Evolutionary conservation across 2,888 invertebrate species (phyloP), one percentile per base, ranked within the genome.

Genomic region (Ormyrus thymus): DNA sequence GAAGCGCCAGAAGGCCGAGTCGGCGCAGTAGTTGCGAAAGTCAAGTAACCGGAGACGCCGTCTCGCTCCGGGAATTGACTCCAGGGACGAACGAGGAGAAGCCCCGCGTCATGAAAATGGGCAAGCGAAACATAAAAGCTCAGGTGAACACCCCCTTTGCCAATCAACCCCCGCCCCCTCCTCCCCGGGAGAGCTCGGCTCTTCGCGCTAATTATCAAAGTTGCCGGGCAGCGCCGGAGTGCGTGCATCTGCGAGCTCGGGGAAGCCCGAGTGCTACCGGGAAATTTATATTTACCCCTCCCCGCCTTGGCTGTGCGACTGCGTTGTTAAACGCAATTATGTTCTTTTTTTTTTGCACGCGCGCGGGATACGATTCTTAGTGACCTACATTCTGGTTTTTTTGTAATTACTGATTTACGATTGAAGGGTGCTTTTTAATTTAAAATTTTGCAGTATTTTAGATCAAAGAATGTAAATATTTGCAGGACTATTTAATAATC

Each of bases 51-150:
- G 89, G 89, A 10, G 91, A 91, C 81, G 86, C 87, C 62, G 85
- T 88, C 78, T 89, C 89, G 64, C 84, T 89, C 55, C 88, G 91
- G 56, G 91, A 91, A 84, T 87, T 90, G 59, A 90, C 91, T 81
- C 90, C 91, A 43, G 83, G 86, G 79, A 50, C 89, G 92, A 80
- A 91, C 92, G 59, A 93, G 91, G 78, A 91, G 88, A 74, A 92
- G 90, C 83, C 92, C 89, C 83, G 92, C 90, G 85, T 87, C 45
- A 92, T 94, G 83, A 93, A 94, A 84, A 96, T 97, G 95, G 96
- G 97, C 48, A 95, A 96, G 86, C 92, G 97, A 79, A 97, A 97
- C 89, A 96, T 97, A 81, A 97, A 97, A 89, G 96, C 96, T 5
- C 95, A 96, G 92, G 89, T 89, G 84, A 80, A 59, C 7, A 3